These are phyloP conservation scores for Cardiocondyla obscurior DNA, from an alignment of 1,140 invertebrate species.

Conservation along the genomic window DNA sequence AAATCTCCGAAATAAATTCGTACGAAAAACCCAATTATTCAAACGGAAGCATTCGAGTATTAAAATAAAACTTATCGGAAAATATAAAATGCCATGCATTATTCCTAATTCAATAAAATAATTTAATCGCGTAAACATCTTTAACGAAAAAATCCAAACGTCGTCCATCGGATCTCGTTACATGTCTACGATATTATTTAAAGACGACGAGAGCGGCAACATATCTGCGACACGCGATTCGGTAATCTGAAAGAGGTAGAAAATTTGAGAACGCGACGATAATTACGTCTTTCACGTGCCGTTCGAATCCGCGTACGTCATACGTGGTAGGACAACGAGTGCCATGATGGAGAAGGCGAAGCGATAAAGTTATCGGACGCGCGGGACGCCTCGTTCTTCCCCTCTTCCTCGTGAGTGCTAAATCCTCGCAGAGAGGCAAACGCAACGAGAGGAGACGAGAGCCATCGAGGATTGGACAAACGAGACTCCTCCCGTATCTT, in stretches of 20 bases:
- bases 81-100: background rate
- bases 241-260: background rate
- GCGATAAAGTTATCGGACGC: constrained; percentile 17
- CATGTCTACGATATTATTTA: background rate
- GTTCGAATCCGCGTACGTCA: background rate
- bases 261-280: background rate
- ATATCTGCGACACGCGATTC: background rate
- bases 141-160: background rate
- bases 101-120: background rate
- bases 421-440: constrained; percentile 11
- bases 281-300: background rate
- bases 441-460: constrained; percentile 69
- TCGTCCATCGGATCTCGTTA: background rate
- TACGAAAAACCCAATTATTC: background rate
- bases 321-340: background rate
- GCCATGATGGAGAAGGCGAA: background rate
- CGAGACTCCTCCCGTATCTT: constrained; percentile 81
- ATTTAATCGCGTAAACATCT: background rate
- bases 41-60: no score
- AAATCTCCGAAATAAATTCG: background rate
- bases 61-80: background rate
- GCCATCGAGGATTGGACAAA: constrained; percentile 82
- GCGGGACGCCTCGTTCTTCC: background rate
- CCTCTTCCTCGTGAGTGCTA: background rate
- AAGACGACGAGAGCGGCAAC: background rate